These are phyloP conservation scores for Clostera curtula DNA, from an alignment of 2,888 invertebrate species.

Conservation along the genomic window DNA sequence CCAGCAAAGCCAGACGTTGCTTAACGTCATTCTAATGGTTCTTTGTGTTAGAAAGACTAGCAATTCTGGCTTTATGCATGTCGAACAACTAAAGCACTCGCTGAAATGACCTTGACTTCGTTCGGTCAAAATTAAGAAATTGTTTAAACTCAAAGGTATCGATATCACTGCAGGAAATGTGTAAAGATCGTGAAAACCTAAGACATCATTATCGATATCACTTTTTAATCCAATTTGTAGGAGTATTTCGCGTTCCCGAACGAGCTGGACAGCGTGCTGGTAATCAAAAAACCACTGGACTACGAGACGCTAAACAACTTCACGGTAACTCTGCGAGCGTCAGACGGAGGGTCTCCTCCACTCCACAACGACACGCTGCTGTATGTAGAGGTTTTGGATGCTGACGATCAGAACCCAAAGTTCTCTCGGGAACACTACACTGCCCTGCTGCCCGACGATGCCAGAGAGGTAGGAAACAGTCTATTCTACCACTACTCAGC, in stretches of 20 bases:
- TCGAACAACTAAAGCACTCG: no score
- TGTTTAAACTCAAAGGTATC: no score
- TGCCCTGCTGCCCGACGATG: constrained; percentile 78
- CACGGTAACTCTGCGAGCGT: constrained; percentile 82
- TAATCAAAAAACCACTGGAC: constrained; percentile 86
- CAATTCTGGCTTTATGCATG: no score
- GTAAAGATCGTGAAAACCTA: background rate
- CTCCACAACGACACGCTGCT: constrained; percentile 83
- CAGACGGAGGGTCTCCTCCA: constrained; percentile 89
- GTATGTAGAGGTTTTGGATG: constrained; percentile 86
- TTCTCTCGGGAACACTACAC: constrained; percentile 85
- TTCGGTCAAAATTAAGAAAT: no score
- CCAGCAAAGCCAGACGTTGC: no score
- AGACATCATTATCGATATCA: background rate
- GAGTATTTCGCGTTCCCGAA: constrained; percentile 90
- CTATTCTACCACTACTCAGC: background rate
- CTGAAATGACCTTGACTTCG: no score
- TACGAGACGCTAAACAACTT: constrained; percentile 87
- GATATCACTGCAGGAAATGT: no score
- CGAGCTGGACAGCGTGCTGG: constrained; percentile 88
- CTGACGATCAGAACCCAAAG: constrained; percentile 93
- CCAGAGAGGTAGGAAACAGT: constrained; percentile 64
- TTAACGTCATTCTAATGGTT: no score
- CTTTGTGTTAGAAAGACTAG: no score
- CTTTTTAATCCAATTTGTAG: constrained; percentile 42